Base-by-base conservation (phyloP, 2,888 invertebrate species). In the Sphaerophoria taeniata region DNA sequence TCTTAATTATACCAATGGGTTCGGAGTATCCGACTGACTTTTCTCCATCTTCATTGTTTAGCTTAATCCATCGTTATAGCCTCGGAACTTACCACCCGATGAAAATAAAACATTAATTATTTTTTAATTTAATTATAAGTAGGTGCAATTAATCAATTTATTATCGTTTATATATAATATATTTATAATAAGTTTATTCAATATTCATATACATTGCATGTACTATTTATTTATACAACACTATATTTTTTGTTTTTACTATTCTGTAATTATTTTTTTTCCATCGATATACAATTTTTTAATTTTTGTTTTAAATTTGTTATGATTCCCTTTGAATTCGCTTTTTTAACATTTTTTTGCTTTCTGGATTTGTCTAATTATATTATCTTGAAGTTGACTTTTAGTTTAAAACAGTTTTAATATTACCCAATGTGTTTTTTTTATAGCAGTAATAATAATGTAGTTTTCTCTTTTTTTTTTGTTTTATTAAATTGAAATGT, bases 91-190 rank as follows among this genome's bases (percentile, higher is more conserved):
- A 39, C 39, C 39, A 7, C 43, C 12, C 3, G 12, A 9, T 43
- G 9, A 43, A 43, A 78, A 65, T 72, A 58, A 81, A 73, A 85
- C 63, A 45, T 11, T 11, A 2, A 0, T 5, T 45, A 0, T 34
- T 33, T 36, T 60, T 60, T 16, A 89, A 89, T 89, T 89, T 89
- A 90, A 90, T 89, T 90, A 89, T 90, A 73, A 82, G 77, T 88
- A 89, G 90, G 90, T 90, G 90, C 90, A 90, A 90, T 90, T 90
- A 90, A 90, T 90, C 90, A 89, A 90, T 90, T 90, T 90, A 90
- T 90, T 90, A 90, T 90, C 89, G 89, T 90, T 90, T 90, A 90
- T 89, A 90, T 90, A 90, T 90, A 90, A 89, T 89, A 88, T 90
- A 88, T 90, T 89, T 89, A 89, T 89, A 87, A 81, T 85, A 81